Evolutionary conservation across 1,140 invertebrate genomes (phyloP).

Genomic region (Drosophila leontia): DNA sequence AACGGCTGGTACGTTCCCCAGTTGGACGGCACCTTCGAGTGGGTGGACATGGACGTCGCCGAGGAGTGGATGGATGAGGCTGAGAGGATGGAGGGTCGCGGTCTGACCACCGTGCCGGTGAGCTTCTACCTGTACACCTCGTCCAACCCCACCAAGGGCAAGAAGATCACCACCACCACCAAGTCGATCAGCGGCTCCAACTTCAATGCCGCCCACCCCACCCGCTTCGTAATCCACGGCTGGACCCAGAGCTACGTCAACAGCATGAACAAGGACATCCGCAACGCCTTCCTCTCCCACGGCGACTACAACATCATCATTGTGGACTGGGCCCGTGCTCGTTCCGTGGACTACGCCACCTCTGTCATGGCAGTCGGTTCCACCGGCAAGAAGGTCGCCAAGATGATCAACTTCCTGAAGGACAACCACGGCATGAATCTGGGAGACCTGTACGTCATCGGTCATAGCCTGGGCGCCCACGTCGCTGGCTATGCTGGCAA

Average conservation of each 20-base stretch:
- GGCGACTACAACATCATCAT: constrained; percentile 86
- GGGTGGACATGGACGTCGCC: constrained; percentile 70
- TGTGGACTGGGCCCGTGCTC: constrained; percentile 87
- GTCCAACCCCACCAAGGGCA: constrained; percentile 57
- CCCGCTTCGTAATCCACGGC: constrained; percentile 78
- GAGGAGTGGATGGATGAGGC: constrained; percentile 52
- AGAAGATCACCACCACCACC: constrained; percentile 59
- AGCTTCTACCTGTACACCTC: constrained; percentile 72
- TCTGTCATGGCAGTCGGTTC: constrained; percentile 78
- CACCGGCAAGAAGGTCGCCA: constrained; percentile 76
- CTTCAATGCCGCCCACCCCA: constrained; percentile 70
- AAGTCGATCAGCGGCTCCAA: constrained; percentile 59
- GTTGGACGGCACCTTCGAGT: constrained; percentile 61
- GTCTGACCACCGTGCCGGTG: constrained; percentile 58
- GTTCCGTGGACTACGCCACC: constrained; percentile 85
- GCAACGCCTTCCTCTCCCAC: constrained; percentile 86
- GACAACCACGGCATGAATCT: constrained; percentile 66
- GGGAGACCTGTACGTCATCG: constrained; percentile 76
- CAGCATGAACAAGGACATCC: constrained; percentile 69
- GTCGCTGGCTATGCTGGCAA: constrained; percentile 86
- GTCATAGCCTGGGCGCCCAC: constrained; percentile 85
- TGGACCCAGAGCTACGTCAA: constrained; percentile 69
- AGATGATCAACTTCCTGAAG: constrained; percentile 81
- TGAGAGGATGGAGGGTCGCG: constrained; percentile 50
- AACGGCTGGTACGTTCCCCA: constrained; percentile 80